These are phyloP conservation scores for Stenotaenia linearis DNA, from an alignment of 2,888 invertebrate species.

Conservation along the genomic window DNA sequence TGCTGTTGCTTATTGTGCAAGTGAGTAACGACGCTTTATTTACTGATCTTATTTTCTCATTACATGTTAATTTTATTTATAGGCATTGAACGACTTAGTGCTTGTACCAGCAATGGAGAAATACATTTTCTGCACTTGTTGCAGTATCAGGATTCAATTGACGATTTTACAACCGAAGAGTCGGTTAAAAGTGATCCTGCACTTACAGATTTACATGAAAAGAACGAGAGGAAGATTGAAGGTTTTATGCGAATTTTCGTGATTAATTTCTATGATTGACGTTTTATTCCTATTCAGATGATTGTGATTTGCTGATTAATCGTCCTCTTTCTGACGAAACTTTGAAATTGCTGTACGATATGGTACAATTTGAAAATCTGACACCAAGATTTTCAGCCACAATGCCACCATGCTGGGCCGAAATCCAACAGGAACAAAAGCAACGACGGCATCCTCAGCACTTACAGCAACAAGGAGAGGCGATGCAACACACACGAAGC, in stretches of 20 bases:
- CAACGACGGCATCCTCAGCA: constrained; percentile 82
- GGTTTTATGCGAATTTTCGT: too few relatives aligned
- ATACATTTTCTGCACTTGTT: constrained; percentile 68
- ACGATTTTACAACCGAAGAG: neutral
- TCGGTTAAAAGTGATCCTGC: too few relatives aligned
- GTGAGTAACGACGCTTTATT: constrained; percentile 49
- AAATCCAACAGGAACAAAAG: constrained; percentile 83
- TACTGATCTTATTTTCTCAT: neutral
- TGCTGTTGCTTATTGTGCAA: constrained; percentile 78
- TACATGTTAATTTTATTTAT: constrained; percentile 36
- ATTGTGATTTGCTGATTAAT: constrained; percentile 45
- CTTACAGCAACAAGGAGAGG: constrained; percentile 59
- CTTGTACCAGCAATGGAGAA: constrained; percentile 71
- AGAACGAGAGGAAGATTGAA: too few relatives aligned
- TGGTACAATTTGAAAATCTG: constrained; percentile 69
- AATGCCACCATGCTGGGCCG: constrained; percentile 89
- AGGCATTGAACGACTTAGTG: constrained; percentile 77
- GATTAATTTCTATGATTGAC: neutral
- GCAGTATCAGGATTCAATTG: constrained; percentile 41
- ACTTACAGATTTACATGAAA: too few relatives aligned
- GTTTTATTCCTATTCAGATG: constrained; percentile 31
- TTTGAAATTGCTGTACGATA: constrained; percentile 61
- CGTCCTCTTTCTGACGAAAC: constrained; percentile 54
- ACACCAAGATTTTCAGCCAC: constrained; percentile 72
- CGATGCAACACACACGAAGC: constrained; percentile 70